Base-by-base conservation (phyloP, 2,797 vertebrate genomes). In the Trematomus bernacchii region DNA sequence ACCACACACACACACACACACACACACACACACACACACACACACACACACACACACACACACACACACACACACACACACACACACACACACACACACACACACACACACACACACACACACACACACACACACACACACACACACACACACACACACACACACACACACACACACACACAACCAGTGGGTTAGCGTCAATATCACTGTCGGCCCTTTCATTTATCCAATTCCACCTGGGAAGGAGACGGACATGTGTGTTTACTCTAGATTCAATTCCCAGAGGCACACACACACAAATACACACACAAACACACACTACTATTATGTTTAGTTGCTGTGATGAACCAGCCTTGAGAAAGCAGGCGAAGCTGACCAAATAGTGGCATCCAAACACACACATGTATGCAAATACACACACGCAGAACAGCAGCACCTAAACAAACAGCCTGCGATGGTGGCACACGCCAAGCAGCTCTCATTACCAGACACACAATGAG, bases 221-320 rank as follows among this genome's bases (percentile, higher is more conserved):
- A 93, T 87, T 79, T 78, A 79, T 77, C 62, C 62, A 66, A 61
- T 83, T 92, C 90, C 89, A 93, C 89, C 92, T 94, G 92, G 90
- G 85, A 91, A 84, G 71, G 71, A 88, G 67, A 76, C 2, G 44
- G 76, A 72, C 47, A 79, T 75, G 65, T 82, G 77, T 93, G 91
- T 94, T 94, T 93, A 88, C 90, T 89, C 89, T 92, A 89, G 90
- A 90, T 92, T 90, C 87, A 87, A 81, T 93, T 93, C 79, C 89
- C 86, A 15, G 18, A 68, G 80, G 79, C 82, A 86, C 71, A 86
- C 84, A 83, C 64, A 78, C 82, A 75, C 77, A 83, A 71, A 86
- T 70, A 76, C 69, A 76, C 67, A 83, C 52, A 79, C 60, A 71
- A 69, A 75, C 58, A 70, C 67, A 74, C 79, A 80, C 70, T 5